These are phyloP conservation scores for Drosophila cardini DNA, from an alignment of 1,140 invertebrate species.

Conservation along the genomic window DNA sequence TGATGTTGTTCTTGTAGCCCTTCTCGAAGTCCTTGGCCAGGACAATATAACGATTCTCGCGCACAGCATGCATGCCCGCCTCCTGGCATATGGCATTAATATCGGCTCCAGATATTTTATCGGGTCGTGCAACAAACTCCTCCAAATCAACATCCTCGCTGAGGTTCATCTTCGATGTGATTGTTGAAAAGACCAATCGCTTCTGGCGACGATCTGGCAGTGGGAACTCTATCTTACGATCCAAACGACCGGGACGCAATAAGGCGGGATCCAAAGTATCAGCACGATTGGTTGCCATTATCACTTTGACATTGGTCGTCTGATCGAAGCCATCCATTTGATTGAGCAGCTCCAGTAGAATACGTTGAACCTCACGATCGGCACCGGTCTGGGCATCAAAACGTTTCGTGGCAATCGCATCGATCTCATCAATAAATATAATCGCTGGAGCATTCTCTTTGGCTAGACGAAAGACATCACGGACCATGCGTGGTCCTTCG, in stretches of 20 bases:
- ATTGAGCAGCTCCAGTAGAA: constrained; percentile 98
- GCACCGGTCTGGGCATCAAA: constrained; percentile 99
- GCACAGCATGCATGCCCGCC: constrained; percentile 97
- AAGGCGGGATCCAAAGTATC: constrained; percentile 99
- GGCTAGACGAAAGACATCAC: constrained; percentile 99
- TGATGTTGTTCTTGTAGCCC: constrained; percentile 99
- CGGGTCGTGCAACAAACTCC: constrained; percentile 99
- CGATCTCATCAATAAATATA: constrained; percentile 99
- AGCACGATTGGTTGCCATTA: constrained; percentile 99
- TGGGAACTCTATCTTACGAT: constrained; percentile 99
- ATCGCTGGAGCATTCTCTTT: constrained; percentile 99
- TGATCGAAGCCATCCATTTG: constrained; percentile 99
- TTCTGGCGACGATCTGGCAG: constrained; percentile 99
- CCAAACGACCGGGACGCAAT: constrained; percentile 97
- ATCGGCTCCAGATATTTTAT: constrained; percentile 99
- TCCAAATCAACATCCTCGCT: constrained; percentile 99
- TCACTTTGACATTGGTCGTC: constrained; percentile 99
- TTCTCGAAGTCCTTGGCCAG: constrained; percentile 99
- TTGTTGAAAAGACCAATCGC: constrained; percentile 98
- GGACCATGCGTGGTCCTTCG: constrained; percentile 99
- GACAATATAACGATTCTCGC: constrained; percentile 98
- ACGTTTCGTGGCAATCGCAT: constrained; percentile 99
- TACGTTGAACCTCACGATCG: constrained; percentile 99
- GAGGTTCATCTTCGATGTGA: constrained; percentile 99
- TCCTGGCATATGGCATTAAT: constrained; percentile 99